Percentiles rank a stretch among this genome's conserved stretches.
Conservation (phyloP, 2,113 vertebrate species). For the Sander lucioperca region DNA sequence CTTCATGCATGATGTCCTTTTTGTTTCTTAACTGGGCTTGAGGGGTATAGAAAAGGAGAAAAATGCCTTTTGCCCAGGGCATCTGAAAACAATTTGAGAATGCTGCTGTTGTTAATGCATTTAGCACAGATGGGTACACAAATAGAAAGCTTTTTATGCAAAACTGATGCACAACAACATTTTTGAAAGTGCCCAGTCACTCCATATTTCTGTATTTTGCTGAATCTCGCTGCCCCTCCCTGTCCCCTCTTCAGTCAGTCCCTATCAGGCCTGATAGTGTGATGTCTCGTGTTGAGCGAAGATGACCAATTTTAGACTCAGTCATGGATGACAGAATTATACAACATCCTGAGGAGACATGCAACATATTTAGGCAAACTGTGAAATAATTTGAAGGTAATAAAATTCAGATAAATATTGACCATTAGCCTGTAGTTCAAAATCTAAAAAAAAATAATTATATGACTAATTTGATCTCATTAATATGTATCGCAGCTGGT, state of each 20-base stretch:
- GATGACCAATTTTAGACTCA: slow-evolving; percentile 66
- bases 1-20: slow-evolving; percentile 24
- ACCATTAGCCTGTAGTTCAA: slow-evolving; percentile 34
- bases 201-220: slow-evolving; percentile 50
- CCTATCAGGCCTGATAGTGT: slow-evolving; percentile 47
- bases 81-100: slow-evolving; percentile 54
- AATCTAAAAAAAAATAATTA: slow-evolving; percentile 49
- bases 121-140: slow-evolving; percentile 71
- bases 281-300: slow-evolving; percentile 56
- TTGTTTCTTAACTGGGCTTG: slow-evolving; percentile 39
- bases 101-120: slow-evolving; percentile 49
- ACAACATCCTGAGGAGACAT: slow-evolving; percentile 46
- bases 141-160: slow-evolving; percentile 63
- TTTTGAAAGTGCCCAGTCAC: slow-evolving; percentile 48
- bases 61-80: slow-evolving; percentile 42
- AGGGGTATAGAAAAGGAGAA: slow-evolving; percentile 46
- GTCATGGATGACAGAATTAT: slow-evolving; percentile 63
- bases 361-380: slow-evolving; percentile 52
- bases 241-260: slow-evolving; percentile 35
- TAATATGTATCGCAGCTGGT: slow-evolving; percentile 43
- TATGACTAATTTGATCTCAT: slow-evolving; percentile 57
- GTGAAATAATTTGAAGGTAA: slow-evolving; percentile 33
- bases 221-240: slow-evolving; percentile 7
- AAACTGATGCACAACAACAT: slow-evolving; percentile 49
- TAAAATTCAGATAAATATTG: slow-evolving; percentile 41